A percentile compares a stretch with the other conserved stretches of the same genome.
Conservation (phyloP, 2,888 invertebrate genomes). For the Leptothorax acervorum region DNA sequence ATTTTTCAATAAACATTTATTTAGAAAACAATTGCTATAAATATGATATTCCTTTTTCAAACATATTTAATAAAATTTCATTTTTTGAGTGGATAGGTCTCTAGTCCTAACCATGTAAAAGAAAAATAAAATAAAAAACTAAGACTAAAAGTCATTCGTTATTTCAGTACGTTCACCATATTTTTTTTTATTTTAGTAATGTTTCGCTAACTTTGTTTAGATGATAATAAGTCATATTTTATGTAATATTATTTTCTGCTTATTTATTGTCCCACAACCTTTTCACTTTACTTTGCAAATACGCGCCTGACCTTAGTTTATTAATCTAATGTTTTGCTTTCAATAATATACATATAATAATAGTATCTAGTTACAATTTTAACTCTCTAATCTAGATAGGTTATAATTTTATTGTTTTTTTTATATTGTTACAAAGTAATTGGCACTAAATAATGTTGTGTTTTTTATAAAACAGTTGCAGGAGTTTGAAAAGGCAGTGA, state of each 20-base stretch:
- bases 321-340: background rate
- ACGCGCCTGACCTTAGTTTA: too few species aligned
- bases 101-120: too few species aligned
- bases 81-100: too few species aligned
- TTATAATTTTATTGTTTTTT: background rate
- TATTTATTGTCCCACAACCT: too few species aligned
- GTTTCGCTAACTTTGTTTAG: too few species aligned
- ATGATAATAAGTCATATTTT: too few species aligned
- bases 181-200: too few species aligned
- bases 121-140: too few species aligned
- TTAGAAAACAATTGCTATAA: background rate
- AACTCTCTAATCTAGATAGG: background rate
- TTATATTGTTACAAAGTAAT: background rate
- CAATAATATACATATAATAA: background rate
- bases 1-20: background rate
- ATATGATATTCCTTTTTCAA: background rate
- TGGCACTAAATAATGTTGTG: background rate
- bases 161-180: too few species aligned
- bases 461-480: constrained; percentile 84
- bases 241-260: too few species aligned
- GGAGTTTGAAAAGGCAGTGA: constrained; percentile 91
- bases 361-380: background rate
- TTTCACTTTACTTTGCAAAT: too few species aligned
- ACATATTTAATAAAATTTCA: background rate
- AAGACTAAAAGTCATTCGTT: too few species aligned